phyloP scores from a whole-genome alignment of 2,888 invertebrate species.

The Muschampia plurimacula region DNA sequence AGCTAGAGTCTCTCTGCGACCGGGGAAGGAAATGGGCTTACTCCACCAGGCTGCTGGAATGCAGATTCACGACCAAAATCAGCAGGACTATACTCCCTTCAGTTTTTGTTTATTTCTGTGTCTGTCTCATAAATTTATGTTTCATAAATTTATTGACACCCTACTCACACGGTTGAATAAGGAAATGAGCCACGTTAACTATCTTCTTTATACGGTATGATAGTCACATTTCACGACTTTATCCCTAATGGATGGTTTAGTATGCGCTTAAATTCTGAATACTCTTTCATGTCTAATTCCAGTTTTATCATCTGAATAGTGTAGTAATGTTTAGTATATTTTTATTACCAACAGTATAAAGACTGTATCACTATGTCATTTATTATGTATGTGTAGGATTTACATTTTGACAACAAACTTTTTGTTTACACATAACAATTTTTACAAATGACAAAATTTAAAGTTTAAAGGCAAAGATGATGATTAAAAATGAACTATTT shows the following conservation, averaged over 20 bases:
- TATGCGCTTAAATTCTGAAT: constrained; percentile 29
- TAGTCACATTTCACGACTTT: constrained; percentile 18
- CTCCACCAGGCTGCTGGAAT: too few species aligned
- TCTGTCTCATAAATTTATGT: not conserved
- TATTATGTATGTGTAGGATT: not conserved
- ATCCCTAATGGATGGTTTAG: constrained; percentile 36
- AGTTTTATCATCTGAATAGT: constrained; percentile 24
- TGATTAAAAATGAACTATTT: too few species aligned
- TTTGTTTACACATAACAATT: too few species aligned
- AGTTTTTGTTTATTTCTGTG: too few species aligned
- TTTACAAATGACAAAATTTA: too few species aligned
- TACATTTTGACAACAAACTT: too few species aligned
- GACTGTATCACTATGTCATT: not conserved
- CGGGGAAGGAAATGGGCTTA: too few species aligned
- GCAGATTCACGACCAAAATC: too few species aligned
- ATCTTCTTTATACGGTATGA: constrained; percentile 43
- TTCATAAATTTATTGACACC: constrained; percentile 20
- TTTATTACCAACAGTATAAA: constrained; percentile 24
- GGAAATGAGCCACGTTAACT: constrained; percentile 65
- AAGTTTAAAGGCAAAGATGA: too few species aligned
- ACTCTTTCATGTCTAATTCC: constrained; percentile 21
- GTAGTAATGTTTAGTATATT: constrained; percentile 13
- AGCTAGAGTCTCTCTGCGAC: too few species aligned
- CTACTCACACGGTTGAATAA: constrained; percentile 52
- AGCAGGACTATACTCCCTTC: too few species aligned